These are phyloP conservation scores for Aurelia aurita DNA, from an alignment of 30 jellyfish, hydroid and myxozoan genomes.

Conservation along the genomic window DNA sequence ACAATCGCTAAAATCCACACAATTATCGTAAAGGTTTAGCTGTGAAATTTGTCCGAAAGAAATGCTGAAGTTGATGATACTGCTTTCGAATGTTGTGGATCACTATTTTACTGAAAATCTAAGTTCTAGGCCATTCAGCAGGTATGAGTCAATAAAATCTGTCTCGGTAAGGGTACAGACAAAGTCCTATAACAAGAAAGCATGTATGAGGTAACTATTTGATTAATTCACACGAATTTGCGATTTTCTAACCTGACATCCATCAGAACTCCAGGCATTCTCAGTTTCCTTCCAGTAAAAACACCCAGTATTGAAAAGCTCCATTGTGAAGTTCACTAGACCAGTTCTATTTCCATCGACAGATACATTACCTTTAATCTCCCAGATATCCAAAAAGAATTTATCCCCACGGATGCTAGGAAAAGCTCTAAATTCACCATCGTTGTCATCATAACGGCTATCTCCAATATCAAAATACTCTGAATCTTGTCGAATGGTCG, in stretches of 20 bases:
- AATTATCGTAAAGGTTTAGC: too few species aligned
- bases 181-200: not conserved
- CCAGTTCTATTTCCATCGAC: not conserved
- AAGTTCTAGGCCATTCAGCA: too few species aligned
- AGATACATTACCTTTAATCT: not conserved
- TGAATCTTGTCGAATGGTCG: not conserved
- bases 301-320: constrained; percentile 61
- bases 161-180: not conserved
- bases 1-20: too few species aligned
- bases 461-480: constrained; percentile 11
- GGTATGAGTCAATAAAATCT: too few species aligned
- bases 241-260: constrained; percentile 58
- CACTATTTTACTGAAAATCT: too few species aligned
- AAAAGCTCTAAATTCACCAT: not conserved
- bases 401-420: too few species aligned
- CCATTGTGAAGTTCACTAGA: constrained; percentile 5
- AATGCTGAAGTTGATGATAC: too few species aligned
- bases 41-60: too few species aligned
- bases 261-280: constrained; percentile 69
- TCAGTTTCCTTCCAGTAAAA: constrained; percentile 59
- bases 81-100: too few species aligned
- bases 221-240: not conserved
- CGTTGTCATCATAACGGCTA: not conserved
- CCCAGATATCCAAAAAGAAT: constrained; percentile 5
- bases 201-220: not conserved